These are phyloP conservation scores for Flexamia atlantica DNA, from an alignment of 2,888 invertebrate species.

Conservation along the genomic window DNA sequence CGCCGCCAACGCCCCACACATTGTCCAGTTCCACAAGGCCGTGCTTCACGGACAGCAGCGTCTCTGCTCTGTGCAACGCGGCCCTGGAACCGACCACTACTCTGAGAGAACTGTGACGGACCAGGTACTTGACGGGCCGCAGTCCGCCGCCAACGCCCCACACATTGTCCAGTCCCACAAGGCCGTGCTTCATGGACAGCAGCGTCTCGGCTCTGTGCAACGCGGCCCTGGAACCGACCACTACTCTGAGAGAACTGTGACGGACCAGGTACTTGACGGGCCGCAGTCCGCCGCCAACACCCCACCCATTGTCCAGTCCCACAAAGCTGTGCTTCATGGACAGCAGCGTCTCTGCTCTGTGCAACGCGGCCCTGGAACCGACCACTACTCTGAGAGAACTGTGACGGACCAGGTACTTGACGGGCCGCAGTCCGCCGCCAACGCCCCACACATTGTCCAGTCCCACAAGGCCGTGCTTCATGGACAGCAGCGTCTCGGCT, in stretches of 20 bases:
- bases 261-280: slow-evolving; percentile 94
- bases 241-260: slow-evolving; percentile 75
- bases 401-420: slow-evolving; percentile 92
- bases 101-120: slow-evolving; percentile 81
- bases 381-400: no score
- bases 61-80: slow-evolving; percentile 85
- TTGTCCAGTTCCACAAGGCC: slow-evolving; percentile 93
- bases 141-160: slow-evolving; percentile 96
- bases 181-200: slow-evolving; percentile 91
- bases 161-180: slow-evolving; percentile 93
- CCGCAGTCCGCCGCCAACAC: slow-evolving; percentile 92
- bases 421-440: slow-evolving; percentile 94
- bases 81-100: slow-evolving; percentile 75
- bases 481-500: slow-evolving; percentile 87
- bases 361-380: slow-evolving; percentile 82
- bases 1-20: slow-evolving; percentile 96
- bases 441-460: slow-evolving; percentile 97
- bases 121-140: slow-evolving; percentile 93
- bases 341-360: slow-evolving; percentile 86
- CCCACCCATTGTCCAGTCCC: slow-evolving; percentile 95
- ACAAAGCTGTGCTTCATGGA: slow-evolving; percentile 93
- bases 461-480: slow-evolving; percentile 92
- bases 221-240: slow-evolving; percentile 77
- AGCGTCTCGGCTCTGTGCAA: slow-evolving; percentile 86
- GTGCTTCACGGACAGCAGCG: slow-evolving; percentile 90